These are phyloP conservation scores for Anthopleura xanthogrammica DNA, from an alignment of 92 coral and sea anemone species.

Conservation along the genomic window DNA sequence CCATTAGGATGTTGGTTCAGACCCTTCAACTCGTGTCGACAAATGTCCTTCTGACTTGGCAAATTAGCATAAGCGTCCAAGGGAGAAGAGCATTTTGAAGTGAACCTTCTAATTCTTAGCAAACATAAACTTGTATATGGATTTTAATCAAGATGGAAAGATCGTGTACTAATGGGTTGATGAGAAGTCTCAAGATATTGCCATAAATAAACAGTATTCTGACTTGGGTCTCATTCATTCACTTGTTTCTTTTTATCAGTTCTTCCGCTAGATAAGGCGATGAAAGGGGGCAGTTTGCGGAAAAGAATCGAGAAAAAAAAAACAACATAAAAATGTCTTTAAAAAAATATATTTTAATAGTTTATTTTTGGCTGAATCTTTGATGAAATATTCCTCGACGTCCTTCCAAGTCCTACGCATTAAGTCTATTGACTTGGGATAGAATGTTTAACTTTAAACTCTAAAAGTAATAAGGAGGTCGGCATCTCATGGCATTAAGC, in stretches of 20 bases:
- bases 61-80: conserved; percentile 48
- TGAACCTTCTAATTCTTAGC: conserved; percentile 30
- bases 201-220: conserved; percentile 16
- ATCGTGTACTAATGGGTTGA: conserved; percentile 26
- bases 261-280: conserved; percentile 19
- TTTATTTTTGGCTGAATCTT: not conserved
- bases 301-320: not conserved
- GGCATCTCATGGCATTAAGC: conserved; percentile 33
- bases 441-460: conserved; percentile 25
- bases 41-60: conserved; percentile 22
- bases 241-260: conserved; percentile 12
- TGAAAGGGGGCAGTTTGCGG: conserved; percentile 19
- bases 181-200: conserved; percentile 1
- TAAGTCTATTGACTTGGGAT: conserved; percentile 19
- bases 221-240: not conserved
- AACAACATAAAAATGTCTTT: not conserved
- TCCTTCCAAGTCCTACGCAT: conserved; percentile 20
- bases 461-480: conserved; percentile 16
- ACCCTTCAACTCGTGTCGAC: conserved; percentile 28
- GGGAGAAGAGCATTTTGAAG: conserved; percentile 35
- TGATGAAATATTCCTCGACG: not conserved
- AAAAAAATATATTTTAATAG: conserved; percentile 8
- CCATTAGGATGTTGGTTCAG: conserved; percentile 9
- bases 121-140: conserved; percentile 44
- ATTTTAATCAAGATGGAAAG: conserved; percentile 34